Evolutionary conservation across 1,140 invertebrate genomes (phyloP), one percentile per base, ranked within the genome.

Genomic region (Nephila pilipes): DNA sequence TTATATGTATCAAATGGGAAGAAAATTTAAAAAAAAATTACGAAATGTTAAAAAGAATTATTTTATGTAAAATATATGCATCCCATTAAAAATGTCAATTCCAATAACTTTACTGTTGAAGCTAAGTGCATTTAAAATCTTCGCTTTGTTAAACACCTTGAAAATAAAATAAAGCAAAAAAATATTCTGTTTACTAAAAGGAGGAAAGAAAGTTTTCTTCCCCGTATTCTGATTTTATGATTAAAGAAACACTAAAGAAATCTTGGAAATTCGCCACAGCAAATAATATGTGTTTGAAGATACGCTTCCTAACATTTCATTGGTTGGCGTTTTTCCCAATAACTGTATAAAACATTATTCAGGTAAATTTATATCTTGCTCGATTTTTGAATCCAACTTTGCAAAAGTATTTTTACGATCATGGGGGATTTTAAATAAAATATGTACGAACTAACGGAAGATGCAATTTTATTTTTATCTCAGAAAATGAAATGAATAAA

Each of bases 361-460:
- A 36, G 32, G 75, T 38, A 80, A 80, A 80, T 80, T 80, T 80
- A 80, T 80, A 29, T 46, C 75, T 80, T 32, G 36, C 75, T 80
- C 32, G 14, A 2, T 20, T 36, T 80, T 38, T 80, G 75, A 80
- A 36, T 80, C 32, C 32, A 46, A 36, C 14, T 36, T 80, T 80
- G 75, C 32, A 80, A 80, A 80, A 80, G 12, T 36, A 36, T 80
- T 80, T 80, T 80, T 36, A 29, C 29, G 32, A 10, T 20, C 12
- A 16, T 6, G 5, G 36, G 16, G 29, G 32, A 20, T 46, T 36
- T 80, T 8, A 80, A 65, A 80, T 80, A 80, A 80, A 80, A 80
- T 75, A 25, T 36, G n/a, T 25, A 36, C 18, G 16, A 36, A 38
- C 29, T 0, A 36, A 80, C 14, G 25, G 20, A 46, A 4, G 75